Evolutionary conservation across 2,888 invertebrate genomes (phyloP), one percentile per base, ranked within the genome.

Genomic region (Lasioglossum lativentre): DNA sequence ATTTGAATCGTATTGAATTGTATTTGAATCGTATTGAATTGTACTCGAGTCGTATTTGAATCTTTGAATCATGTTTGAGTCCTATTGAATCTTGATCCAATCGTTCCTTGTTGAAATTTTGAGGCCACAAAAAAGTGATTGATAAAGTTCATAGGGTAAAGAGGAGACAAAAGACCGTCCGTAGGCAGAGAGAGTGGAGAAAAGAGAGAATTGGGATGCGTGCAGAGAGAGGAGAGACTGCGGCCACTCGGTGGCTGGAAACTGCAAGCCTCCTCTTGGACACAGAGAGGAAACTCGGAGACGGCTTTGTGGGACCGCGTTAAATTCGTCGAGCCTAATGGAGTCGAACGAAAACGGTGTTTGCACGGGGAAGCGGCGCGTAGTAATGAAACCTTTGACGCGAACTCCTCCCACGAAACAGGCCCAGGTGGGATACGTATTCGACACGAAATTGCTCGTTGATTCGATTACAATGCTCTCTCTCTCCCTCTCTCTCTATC

Each of bases 241-340:
- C 68, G 86, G 81, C 75, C 52, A 78, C 42, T 77, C 75, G 30
- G 81, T 71, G 84, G 86, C 63, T 70, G n/a, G 81, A 78, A 86
- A 81, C 84, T 84, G 84, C 86, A 70, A 76, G 81, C 56, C 75
- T 56, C 40, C 59, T 70, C 73, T 70, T 70, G 70, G 72, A 81
- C 78, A 73, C 27, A 40, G 59, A 76, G 42, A 34, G 75, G 82
- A 76, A 83, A 86, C 86, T 74, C 52, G 45, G 52, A 30, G 73
- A 80, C 66, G 83, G 81, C 87, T 87, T 87, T 87, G 87, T 81
- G 70, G 78, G 68, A 72, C 66, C 42, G 68, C 78, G 83, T 81
- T 78, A 85, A 86, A 89, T 88, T 87, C 86, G 71, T 23, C 75
- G 86, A 77, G 74, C 79, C 72, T 89, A 89, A 89, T 89, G 88